Percentiles rank a stretch among this genome's conserved stretches.
Conservation (phyloP, 2,113 vertebrate genomes). For the Lanius collurio region DNA sequence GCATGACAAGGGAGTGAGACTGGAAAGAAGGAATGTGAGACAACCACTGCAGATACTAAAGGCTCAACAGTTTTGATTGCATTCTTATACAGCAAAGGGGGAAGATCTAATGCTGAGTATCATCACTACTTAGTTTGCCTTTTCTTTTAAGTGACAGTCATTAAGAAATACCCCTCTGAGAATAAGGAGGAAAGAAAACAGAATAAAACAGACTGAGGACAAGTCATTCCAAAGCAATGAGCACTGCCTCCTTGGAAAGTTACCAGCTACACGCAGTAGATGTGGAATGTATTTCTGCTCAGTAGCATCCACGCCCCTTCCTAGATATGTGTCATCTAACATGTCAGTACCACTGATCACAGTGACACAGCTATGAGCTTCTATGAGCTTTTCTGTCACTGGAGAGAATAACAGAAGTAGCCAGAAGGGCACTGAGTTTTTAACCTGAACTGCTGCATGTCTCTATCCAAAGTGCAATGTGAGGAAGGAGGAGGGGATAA, state of each 20-base stretch:
- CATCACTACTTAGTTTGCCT: background rate
- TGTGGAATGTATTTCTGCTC: constrained; percentile 43
- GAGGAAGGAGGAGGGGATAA: background rate
- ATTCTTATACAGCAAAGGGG: background rate
- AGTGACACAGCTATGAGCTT: background rate
- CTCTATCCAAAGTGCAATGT: background rate
- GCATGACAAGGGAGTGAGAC: background rate
- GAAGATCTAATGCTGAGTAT: background rate
- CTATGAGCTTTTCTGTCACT: background rate
- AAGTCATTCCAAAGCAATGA: background rate
- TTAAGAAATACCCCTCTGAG: background rate
- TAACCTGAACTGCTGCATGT: background rate
- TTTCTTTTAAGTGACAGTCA: background rate
- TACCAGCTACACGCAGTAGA: constrained; percentile 11
- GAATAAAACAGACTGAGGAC: background rate
- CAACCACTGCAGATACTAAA: background rate
- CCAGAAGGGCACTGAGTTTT: background rate
- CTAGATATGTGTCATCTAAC: background rate
- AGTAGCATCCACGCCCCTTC: constrained; percentile 12
- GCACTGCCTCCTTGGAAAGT: background rate
- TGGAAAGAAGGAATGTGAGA: background rate
- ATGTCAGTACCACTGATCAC: background rate
- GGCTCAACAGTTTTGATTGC: background rate
- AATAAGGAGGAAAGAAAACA: background rate
- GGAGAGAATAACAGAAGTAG: background rate